These are phyloP conservation scores for Metacarcinus magister DNA, from an alignment of 2,888 invertebrate species.

Conservation along the genomic window DNA sequence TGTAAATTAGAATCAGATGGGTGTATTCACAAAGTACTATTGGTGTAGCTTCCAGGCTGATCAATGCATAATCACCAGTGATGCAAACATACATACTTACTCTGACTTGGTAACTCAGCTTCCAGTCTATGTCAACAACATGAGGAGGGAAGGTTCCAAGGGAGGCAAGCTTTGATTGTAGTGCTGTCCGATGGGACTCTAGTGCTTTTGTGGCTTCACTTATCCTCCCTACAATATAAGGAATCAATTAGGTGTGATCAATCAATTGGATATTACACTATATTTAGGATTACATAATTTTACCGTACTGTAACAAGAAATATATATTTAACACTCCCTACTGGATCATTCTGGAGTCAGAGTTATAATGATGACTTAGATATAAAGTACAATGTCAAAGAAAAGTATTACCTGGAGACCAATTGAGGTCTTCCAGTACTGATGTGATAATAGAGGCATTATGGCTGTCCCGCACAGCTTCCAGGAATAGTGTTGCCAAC, in stretches of 20 bases:
- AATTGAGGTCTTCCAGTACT: constrained; percentile 65
- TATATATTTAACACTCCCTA: too few species aligned
- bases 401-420: constrained; percentile 58
- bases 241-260: background rate
- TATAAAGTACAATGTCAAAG: background rate
- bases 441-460: constrained; percentile 50
- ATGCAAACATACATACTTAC: constrained; percentile 65
- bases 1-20: too few species aligned
- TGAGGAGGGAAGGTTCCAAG: constrained; percentile 74
- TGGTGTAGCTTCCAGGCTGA: background rate
- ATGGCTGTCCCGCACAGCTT: constrained; percentile 46
- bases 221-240: constrained; percentile 54
- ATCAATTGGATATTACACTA: too few species aligned
- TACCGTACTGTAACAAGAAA: too few species aligned
- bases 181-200: constrained; percentile 40
- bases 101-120: constrained; percentile 73
- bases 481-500: constrained; percentile 60
- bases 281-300: too few species aligned
- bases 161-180: constrained; percentile 73
- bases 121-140: constrained; percentile 77
- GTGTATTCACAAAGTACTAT: background rate
- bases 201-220: constrained; percentile 38
- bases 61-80: background rate
- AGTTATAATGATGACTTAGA: background rate
- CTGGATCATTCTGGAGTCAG: too few species aligned